phyloP scores from a whole-genome alignment of 2,113 vertebrate species.

The Centropus unirufus region DNA sequence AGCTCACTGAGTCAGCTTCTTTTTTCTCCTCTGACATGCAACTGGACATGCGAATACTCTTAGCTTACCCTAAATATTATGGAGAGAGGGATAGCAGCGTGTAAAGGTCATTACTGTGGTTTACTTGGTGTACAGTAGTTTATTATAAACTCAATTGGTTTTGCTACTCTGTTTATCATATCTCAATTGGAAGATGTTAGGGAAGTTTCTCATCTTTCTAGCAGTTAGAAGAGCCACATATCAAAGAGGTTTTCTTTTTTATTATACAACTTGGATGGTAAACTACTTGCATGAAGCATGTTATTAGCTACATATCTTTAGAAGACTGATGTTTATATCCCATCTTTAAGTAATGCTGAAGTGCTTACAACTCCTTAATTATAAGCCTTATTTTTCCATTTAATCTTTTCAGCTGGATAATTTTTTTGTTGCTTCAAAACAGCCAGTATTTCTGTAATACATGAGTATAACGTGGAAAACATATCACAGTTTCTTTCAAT shows the following conservation, averaged over 20 bases:
- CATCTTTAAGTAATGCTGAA: background rate
- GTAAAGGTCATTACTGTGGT: background rate
- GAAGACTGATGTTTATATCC: background rate
- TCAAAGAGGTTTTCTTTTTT: background rate
- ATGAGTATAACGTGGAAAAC: background rate
- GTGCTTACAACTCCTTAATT: background rate
- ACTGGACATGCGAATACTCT: background rate
- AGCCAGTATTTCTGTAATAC: background rate
- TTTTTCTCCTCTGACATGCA: background rate
- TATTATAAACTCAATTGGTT: slow-evolving; percentile 7
- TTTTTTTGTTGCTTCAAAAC: background rate
- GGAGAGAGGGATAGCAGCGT: background rate
- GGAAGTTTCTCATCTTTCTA: background rate
- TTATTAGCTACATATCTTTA: background rate
- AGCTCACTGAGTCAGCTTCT: background rate
- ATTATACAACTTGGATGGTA: background rate
- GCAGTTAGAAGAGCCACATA: background rate
- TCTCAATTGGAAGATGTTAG: background rate
- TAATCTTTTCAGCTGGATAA: background rate
- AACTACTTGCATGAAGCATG: background rate
- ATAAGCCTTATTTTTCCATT: background rate
- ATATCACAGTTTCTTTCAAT: background rate
- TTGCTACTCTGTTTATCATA: slow-evolving; percentile 6
- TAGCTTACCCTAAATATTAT: background rate
- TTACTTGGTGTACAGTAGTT: background rate